Evolutionary conservation across 2,113 vertebrate genomes (phyloP).

Genomic region (Proteles cristata): DNA sequence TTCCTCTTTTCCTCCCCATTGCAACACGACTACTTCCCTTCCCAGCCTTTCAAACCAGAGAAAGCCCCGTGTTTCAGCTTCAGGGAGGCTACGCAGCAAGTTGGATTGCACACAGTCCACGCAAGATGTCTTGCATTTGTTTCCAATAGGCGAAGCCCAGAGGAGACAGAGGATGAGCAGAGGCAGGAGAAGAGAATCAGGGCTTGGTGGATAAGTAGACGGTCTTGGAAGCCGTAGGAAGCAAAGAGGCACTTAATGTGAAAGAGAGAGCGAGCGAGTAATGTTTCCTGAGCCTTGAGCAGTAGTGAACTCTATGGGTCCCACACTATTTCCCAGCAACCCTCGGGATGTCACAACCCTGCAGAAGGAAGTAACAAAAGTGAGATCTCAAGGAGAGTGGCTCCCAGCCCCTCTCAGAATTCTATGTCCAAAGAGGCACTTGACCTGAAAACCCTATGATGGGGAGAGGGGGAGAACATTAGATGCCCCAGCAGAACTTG

Average conservation of each 20-base stretch:
- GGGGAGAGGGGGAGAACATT: background rate
- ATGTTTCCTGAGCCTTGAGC: background rate
- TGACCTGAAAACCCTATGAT: background rate
- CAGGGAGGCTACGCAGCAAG: too few relatives aligned
- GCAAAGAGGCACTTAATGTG: background rate
- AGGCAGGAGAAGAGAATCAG: background rate
- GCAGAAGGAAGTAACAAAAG: background rate
- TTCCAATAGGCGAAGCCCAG: background rate
- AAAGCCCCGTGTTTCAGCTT: background rate
- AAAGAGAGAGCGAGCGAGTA: background rate
- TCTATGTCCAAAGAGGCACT: background rate
- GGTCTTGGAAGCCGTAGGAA: background rate
- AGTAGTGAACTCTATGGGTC: accelerated
- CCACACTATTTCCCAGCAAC: background rate
- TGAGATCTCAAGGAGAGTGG: too few relatives aligned
- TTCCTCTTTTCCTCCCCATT: background rate
- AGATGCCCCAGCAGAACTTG: background rate
- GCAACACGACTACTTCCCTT: accelerated
- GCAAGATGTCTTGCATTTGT: background rate
- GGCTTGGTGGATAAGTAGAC: background rate
- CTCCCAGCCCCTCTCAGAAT: background rate
- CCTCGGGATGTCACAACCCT: accelerated
- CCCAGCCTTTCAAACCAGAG: too few relatives aligned
- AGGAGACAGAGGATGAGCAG: background rate
- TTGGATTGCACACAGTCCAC: too few relatives aligned